Conservation (phyloP, 2,888 invertebrate species). For the Craniophora ligustri region DNA sequence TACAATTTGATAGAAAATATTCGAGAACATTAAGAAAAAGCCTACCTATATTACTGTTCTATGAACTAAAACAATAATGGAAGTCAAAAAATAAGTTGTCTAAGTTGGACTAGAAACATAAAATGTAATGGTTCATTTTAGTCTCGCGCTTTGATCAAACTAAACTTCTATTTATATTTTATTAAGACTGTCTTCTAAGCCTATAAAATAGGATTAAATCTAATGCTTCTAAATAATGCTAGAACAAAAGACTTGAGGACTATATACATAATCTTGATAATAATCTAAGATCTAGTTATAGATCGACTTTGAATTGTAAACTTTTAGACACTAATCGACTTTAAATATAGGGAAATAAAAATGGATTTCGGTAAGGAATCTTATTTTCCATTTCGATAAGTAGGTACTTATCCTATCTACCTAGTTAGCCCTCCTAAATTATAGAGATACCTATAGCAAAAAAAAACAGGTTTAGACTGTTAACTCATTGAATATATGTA, state of each 20-base stretch:
- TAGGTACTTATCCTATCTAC: too few relatives aligned
- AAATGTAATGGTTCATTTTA: too few relatives aligned
- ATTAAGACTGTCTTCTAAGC: background rate
- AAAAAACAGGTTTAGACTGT: too few relatives aligned
- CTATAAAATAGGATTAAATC: conserved; percentile 11
- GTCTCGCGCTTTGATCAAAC: background rate
- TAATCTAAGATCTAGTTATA: conserved; percentile 12
- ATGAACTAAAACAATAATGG: too few relatives aligned
- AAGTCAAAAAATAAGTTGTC: too few relatives aligned
- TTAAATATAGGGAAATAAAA: conserved; percentile 19
- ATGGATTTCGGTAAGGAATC: conserved; percentile 7
- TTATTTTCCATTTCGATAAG: conserved; percentile 3
- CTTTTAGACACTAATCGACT: conserved; percentile 8
- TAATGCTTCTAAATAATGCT: conserved; percentile 8
- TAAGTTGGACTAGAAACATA: too few relatives aligned
- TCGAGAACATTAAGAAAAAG: too few relatives aligned
- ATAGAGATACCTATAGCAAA: too few relatives aligned
- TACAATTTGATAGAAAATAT: too few relatives aligned
- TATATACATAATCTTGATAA: conserved; percentile 21
- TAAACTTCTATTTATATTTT: conserved; percentile 1
- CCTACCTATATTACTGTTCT: too few relatives aligned
- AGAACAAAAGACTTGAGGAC: conserved; percentile 18
- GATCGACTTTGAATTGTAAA: conserved; percentile 26
- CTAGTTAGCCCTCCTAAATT: too few relatives aligned
- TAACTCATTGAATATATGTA: too few relatives aligned